phyloP scores from a whole-genome alignment of 2,797 vertebrate species.

The Buphagus erythrorhynchus region DNA sequence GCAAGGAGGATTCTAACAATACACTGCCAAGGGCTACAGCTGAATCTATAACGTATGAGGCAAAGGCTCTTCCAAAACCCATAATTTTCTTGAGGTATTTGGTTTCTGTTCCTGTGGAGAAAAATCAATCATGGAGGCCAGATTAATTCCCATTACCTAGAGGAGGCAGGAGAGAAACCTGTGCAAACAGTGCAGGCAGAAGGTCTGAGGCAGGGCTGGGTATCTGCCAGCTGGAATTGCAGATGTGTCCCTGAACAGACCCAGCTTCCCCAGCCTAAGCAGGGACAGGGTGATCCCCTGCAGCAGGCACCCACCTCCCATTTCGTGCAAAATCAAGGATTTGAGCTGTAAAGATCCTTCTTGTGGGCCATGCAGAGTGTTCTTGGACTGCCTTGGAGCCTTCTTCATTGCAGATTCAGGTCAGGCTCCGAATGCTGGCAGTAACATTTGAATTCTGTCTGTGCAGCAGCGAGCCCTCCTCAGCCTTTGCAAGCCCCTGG shows the following conservation, averaged over 20 bases:
- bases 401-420: not conserved
- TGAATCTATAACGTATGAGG: not conserved
- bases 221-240: not conserved
- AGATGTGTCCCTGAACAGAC: fast-evolving
- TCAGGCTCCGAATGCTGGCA: not conserved
- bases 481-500: not conserved
- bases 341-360: not conserved
- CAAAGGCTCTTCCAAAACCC: not conserved
- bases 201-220: not conserved
- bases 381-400: not conserved
- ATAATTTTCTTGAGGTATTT: not conserved
- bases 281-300: not conserved
- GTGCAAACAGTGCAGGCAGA: not conserved
- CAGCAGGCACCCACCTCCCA: not conserved
- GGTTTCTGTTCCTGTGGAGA: not conserved
- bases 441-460: not conserved
- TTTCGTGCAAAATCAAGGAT: not conserved
- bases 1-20: not conserved
- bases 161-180: not conserved
- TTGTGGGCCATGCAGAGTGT: not conserved
- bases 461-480: not conserved
- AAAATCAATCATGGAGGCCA: not conserved
- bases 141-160: not conserved
- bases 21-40: not conserved
- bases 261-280: not conserved